Evolutionary conservation across 1,140 invertebrate species (phyloP), one percentile per base, ranked within the genome.

Genomic region (Cydia strobilella): DNA sequence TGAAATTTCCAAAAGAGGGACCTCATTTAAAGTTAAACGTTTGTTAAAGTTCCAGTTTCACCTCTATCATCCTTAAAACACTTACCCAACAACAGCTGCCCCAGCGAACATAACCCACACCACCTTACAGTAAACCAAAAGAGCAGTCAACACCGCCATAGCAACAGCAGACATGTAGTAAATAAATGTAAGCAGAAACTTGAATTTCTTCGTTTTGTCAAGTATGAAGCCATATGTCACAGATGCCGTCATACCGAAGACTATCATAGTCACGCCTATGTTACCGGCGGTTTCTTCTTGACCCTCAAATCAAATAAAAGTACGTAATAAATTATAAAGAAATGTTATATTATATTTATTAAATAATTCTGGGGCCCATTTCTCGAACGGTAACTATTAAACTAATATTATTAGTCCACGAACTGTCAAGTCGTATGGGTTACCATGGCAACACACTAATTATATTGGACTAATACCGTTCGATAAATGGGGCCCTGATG

Each of bases 161-260:
- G 48, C 72, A 54, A 73, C 72, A 15, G 72, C 72, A 18, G 72
- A 73, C 72, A 73, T 73, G 51, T 73, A 73, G 72, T 59, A 73
- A 12, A 73, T 73, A n/a, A 62, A 54, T 1, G 23, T 31, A 13
- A 73, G 25, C 4, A 73, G 35, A 12, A 73, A 62, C 39, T 80
- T 80, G 31, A 75, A 80, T 59, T 73, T 76, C 74, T 80, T 80
- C 3, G 79, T 80, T 42, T 31, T 74, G 59, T 80, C 79, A 48
- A 80, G 72, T 27, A 80, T 74, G 18, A 51, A 71, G 12, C 79
- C 79, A 54, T 74, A 80, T 4, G 54, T 62, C 6, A 80, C 74
- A 4, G 76, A 77, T 3, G 74, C 79, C 6, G 75, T 74, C 79
- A 80, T 80, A 15, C 79, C 79, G 12, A 74, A 73, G 2, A 78